Percentiles rank a stretch among this genome's conserved stretches.
phyloP scores from a whole-genome alignment of 2,113 vertebrate genomes.

The Chauna torquata region DNA sequence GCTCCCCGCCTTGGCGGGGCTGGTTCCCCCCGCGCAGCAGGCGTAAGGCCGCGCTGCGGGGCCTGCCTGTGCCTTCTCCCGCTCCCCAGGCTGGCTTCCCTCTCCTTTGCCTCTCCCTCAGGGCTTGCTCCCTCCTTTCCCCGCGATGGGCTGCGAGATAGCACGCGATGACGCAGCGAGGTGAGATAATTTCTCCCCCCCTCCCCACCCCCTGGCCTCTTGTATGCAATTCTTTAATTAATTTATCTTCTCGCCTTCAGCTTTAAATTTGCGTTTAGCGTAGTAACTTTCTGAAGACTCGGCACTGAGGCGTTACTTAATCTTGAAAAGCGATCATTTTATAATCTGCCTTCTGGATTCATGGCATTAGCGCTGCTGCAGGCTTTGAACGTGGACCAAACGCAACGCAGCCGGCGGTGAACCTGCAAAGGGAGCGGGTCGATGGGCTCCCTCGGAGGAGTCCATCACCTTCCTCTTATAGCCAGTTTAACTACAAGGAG shows the following conservation, averaged over 20 bases:
- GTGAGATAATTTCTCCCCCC: slow-evolving; percentile 15
- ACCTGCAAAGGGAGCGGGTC: background rate
- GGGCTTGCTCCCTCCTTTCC: background rate
- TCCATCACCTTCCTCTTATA: background rate
- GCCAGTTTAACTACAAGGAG: background rate
- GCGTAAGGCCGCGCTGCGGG: background rate
- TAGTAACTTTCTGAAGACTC: slow-evolving; percentile 8
- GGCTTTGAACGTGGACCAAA: background rate
- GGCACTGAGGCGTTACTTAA: background rate
- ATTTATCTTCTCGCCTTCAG: background rate
- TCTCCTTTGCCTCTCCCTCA: background rate
- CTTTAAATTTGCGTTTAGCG: background rate
- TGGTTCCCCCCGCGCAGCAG: background rate
- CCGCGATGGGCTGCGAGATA: background rate
- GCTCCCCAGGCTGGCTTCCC: background rate
- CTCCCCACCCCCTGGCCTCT: background rate
- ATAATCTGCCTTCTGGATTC: background rate
- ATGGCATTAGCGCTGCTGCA: background rate
- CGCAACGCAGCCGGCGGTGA: background rate
- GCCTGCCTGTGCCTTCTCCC: background rate
- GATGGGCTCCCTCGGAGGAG: background rate
- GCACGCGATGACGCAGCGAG: background rate
- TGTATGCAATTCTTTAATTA: slow-evolving; percentile 34
- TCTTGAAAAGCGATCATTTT: background rate
- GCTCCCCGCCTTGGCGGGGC: background rate